Base-by-base conservation (phyloP, 1,140 invertebrate genomes). In the Drosophila baimaii region DNA sequence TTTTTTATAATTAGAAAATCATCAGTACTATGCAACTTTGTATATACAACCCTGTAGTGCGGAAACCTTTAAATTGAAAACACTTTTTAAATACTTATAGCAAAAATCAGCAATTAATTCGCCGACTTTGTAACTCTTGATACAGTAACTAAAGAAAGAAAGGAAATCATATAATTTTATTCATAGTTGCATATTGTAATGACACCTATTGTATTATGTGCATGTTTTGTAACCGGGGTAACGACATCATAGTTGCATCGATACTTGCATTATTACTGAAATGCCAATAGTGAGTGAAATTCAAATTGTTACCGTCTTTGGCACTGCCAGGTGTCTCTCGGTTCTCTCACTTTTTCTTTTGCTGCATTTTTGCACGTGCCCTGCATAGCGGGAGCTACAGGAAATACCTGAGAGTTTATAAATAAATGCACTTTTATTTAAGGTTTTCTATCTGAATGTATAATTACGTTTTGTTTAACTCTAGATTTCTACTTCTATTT, bases 241-340 rank as follows among this genome's bases (percentile, higher is more conserved):
- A 31, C 75, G 41, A 62, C 46, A 43, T 27, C 37, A 19, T 35
- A 41, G 56, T 65, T 66, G 65, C 59, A 56, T 55, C 56, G 41
- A 66, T 77, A 49, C 33, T 27, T 27, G 58, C 44, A 31, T 58
- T 76, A 58, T 33, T 33, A 59, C 63, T 59, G 46, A 63, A 77
- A 70, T 75, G 27, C 41, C 66, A 63, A 81, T 46, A 77, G 37
- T 25, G 13, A 77, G 37, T 25, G 13, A 51, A 76, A 33, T 68
- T 63, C 37, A 33, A 62, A 55, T 35, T 31, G 31, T 5, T 44
- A 29, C 12, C 37, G 29, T 27, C 9, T 65, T 52, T 19, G 39
- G n/a, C 10, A 43, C 19, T 54, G 35, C 37, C 43, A 35, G 51
- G 59, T 71, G 25, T 46, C n/a, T 70, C 10, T 13, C n/a, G n/a